Evolutionary conservation across 2,113 vertebrate genomes (phyloP).

Genomic region (Psilopogon haemacephalus): DNA sequence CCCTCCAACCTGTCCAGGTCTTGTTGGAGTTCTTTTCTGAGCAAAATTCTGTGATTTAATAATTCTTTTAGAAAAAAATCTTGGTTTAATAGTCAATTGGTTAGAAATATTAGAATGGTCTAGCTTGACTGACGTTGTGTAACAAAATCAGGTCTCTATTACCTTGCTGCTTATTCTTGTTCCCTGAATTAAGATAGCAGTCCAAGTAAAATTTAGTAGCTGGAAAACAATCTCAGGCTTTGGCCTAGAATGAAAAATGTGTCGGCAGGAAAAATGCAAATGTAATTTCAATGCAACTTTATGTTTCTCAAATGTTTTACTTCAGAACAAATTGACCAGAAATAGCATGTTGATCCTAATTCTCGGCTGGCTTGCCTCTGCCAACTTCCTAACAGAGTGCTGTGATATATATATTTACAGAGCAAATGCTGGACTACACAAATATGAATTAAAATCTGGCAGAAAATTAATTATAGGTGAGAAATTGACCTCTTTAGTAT

Average conservation of each 20-base stretch:
- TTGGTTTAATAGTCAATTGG: background rate
- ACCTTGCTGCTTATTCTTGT: background rate
- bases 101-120: background rate
- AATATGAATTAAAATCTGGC: background rate
- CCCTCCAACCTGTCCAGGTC: too few species aligned
- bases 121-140: background rate
- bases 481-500: background rate
- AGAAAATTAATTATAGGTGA: background rate
- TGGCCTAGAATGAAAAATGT: background rate
- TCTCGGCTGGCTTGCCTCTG: background rate
- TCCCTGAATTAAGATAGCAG: background rate
- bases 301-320: background rate
- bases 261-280: background rate
- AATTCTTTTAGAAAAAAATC: background rate
- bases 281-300: background rate
- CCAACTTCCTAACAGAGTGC: background rate
- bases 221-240: background rate
- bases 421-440: background rate
- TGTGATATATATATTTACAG: background rate
- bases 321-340: constrained; percentile 1
- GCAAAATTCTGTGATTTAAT: background rate
- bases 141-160: background rate
- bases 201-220: background rate
- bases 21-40: background rate
- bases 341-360: background rate